These are phyloP conservation scores for Isotomurus palustris DNA, from an alignment of 2,888 invertebrate species.

Conservation along the genomic window DNA sequence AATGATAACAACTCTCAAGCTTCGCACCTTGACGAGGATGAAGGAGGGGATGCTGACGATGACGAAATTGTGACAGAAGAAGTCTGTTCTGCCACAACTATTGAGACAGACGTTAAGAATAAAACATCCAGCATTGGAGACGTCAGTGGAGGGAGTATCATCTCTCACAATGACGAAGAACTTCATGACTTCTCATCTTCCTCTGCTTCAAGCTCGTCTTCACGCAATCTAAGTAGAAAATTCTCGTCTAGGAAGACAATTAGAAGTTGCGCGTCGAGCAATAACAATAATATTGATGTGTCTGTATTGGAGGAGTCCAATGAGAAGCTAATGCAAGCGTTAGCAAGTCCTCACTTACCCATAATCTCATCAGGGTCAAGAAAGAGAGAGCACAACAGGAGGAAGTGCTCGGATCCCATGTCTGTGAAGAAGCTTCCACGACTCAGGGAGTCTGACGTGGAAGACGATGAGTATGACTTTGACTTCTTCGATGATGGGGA, in stretches of 20 bases:
- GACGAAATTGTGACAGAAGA: background rate
- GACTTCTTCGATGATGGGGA: background rate
- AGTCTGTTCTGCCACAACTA: too few relatives aligned
- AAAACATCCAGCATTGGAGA: too few relatives aligned
- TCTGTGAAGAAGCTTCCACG: background rate
- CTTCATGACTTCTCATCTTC: constrained; percentile 3
- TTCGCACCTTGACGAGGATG: background rate
- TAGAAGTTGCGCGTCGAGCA: background rate
- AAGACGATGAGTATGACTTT: background rate
- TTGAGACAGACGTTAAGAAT: too few relatives aligned
- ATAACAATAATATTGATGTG: background rate
- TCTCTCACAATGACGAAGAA: background rate
- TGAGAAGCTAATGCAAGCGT: too few relatives aligned
- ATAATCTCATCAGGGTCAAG: background rate
- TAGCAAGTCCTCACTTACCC: too few relatives aligned
- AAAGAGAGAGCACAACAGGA: constrained; percentile 4
- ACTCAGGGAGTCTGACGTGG: background rate
- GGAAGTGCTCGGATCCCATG: constrained; percentile 2
- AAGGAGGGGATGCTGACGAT: background rate
- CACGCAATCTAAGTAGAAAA: background rate
- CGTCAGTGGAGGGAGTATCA: too few relatives aligned
- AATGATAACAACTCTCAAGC: background rate
- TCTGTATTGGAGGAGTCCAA: too few relatives aligned
- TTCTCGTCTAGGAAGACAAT: background rate
- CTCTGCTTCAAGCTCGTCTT: background rate